These are phyloP conservation scores for Himalopsyche phryganea DNA, from an alignment of 1,140 invertebrate species.

Conservation along the genomic window DNA sequence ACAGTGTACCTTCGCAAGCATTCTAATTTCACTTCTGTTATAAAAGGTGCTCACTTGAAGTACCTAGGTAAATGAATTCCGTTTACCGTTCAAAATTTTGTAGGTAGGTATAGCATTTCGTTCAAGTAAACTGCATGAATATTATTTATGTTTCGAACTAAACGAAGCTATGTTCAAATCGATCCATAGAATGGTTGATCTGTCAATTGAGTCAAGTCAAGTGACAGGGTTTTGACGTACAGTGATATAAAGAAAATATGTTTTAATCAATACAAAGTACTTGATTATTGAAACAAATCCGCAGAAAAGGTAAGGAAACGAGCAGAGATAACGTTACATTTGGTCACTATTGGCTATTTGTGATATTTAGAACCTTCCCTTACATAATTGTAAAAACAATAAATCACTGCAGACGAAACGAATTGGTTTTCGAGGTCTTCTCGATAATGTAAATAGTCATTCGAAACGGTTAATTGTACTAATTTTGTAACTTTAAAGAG, in stretches of 20 bases:
- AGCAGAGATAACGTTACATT: too few relatives aligned
- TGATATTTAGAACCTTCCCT: neutral
- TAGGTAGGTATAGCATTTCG: too few relatives aligned
- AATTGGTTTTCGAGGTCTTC: constrained; percentile 1
- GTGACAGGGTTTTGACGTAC: neutral
- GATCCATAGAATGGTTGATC: neutral
- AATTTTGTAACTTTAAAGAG: too few relatives aligned
- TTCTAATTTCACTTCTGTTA: neutral
- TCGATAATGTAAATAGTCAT: neutral
- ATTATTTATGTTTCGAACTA: too few relatives aligned
- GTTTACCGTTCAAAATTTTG: too few relatives aligned
- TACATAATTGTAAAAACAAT: neutral
- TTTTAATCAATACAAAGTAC: neutral
- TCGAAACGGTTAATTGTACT: too few relatives aligned
- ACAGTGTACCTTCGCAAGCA: too few relatives aligned
- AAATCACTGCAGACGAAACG: neutral
- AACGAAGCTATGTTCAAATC: too few relatives aligned
- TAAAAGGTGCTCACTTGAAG: neutral
- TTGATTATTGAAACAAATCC: neutral
- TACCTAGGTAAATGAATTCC: neutral
- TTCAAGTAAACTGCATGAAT: too few relatives aligned
- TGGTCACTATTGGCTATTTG: too few relatives aligned
- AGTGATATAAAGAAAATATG: constrained; percentile 1
- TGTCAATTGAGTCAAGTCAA: neutral
- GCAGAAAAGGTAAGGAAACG: too few relatives aligned